phyloP scores from a whole-genome alignment of 1,140 invertebrate genomes.

The Ceratina australensis region DNA sequence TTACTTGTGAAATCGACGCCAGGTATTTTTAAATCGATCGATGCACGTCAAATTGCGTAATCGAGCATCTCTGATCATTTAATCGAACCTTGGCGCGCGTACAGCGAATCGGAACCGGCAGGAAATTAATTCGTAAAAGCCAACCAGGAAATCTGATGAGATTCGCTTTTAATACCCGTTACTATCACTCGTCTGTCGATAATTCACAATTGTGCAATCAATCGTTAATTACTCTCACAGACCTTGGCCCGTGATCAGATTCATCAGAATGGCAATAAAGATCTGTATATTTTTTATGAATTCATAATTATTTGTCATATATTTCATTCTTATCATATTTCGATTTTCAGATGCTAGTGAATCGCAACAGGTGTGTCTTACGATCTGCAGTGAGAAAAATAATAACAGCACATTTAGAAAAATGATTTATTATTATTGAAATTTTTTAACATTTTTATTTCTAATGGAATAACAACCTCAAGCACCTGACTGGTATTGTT shows the following conservation, averaged over 20 bases:
- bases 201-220: slow-evolving; percentile 36
- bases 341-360: too few relatives aligned
- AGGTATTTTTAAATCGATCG: slow-evolving; percentile 42
- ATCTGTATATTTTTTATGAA: too few relatives aligned
- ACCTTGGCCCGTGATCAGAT: slow-evolving; percentile 18
- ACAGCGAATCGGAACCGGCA: neutral
- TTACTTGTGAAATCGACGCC: slow-evolving; percentile 5
- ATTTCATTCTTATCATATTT: too few relatives aligned
- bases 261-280: neutral
- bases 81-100: slow-evolving; percentile 38
- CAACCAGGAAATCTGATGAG: neutral
- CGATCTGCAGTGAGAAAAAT: too few relatives aligned
- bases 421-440: too few relatives aligned
- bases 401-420: too few relatives aligned
- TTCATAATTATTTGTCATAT: too few relatives aligned
- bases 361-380: too few relatives aligned
- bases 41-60: slow-evolving; percentile 25
- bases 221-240: slow-evolving; percentile 20
- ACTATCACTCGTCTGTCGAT: slow-evolving; percentile 1
- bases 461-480: too few relatives aligned
- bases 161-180: neutral
- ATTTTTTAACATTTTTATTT: too few relatives aligned
- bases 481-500: too few relatives aligned
- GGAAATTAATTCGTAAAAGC: slow-evolving; percentile 2
- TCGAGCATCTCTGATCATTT: slow-evolving; percentile 33